Percentiles rank a stretch among this genome's conserved stretches.
Evolutionary conservation across 2,888 invertebrate genomes (phyloP).

Genomic region (Leptopilina syphax): DNA sequence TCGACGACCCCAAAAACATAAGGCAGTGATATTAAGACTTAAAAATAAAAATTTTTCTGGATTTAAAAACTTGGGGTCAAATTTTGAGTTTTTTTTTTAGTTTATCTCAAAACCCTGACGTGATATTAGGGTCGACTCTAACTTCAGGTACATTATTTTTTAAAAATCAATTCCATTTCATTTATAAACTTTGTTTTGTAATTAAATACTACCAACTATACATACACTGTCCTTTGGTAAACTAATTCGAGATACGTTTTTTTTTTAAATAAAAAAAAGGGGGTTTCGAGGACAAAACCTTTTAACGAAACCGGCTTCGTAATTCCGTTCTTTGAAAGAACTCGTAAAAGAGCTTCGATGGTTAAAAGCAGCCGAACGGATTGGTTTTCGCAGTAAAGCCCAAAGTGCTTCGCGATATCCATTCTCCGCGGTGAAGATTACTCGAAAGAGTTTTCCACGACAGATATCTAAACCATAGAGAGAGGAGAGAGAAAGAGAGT

Average conservation of each 20-base stretch:
- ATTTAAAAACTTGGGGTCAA: no score
- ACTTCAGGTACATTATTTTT: no score
- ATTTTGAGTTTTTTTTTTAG: no score
- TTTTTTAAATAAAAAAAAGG: neutral
- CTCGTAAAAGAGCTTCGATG: slow-evolving; percentile 62
- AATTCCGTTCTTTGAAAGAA: slow-evolving; percentile 58
- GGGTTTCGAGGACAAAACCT: slow-evolving; percentile 32
- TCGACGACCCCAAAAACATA: no score
- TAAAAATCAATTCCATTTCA: no score
- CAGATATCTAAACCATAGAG: slow-evolving; percentile 11
- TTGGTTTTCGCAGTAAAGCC: slow-evolving; percentile 67
- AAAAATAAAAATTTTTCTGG: no score
- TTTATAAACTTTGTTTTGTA: no score
- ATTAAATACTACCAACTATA: no score
- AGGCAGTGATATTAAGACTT: no score
- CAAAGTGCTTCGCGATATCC: slow-evolving; percentile 57
- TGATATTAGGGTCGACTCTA: no score
- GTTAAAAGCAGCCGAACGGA: slow-evolving; percentile 62
- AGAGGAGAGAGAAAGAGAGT: neutral
- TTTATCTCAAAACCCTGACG: no score
- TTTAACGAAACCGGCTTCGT: slow-evolving; percentile 46
- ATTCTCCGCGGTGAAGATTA: slow-evolving; percentile 53
- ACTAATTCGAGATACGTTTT: slow-evolving; percentile 8
- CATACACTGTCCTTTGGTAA: no score
- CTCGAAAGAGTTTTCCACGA: slow-evolving; percentile 44